phyloP scores from a whole-genome alignment of 64 coral and sea anemone genomes.

The Platygyra sinensis region DNA sequence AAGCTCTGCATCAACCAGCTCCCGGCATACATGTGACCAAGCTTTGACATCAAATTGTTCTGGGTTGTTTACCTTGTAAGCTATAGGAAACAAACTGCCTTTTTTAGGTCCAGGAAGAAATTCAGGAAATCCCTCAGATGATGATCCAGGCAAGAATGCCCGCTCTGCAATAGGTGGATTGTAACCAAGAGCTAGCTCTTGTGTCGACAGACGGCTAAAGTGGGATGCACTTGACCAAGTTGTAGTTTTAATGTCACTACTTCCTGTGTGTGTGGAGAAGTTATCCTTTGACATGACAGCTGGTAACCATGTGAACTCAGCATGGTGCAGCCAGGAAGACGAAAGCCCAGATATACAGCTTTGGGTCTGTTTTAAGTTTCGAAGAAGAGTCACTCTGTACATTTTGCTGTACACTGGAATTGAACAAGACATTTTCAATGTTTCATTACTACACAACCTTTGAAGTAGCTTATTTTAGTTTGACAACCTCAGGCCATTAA shows the following conservation, averaged over 20 bases:
- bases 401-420: neutral
- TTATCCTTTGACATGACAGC: no score
- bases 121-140: slow-evolving; percentile 41
- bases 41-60: neutral
- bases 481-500: no score
- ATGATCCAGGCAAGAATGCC: slow-evolving; percentile 34
- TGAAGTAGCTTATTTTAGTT: no score
- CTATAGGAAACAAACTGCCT: slow-evolving; percentile 27
- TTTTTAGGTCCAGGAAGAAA: slow-evolving; percentile 37
- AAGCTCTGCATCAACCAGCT: slow-evolving; percentile 34
- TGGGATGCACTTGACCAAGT: neutral
- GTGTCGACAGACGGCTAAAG: neutral
- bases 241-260: neutral
- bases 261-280: slow-evolving; percentile 5
- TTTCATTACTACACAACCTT: no score
- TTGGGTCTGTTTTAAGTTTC: neutral
- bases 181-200: neutral
- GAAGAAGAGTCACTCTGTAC: neutral
- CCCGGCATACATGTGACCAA: slow-evolving; percentile 36
- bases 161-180: slow-evolving; percentile 35
- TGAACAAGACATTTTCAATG: no score
- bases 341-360: neutral
- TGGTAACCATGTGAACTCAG: neutral
- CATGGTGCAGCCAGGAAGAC: neutral
- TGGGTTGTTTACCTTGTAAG: slow-evolving; percentile 1